These are phyloP conservation scores for Heliconius cydno DNA, from an alignment of 2,888 invertebrate species.

Conservation along the genomic window DNA sequence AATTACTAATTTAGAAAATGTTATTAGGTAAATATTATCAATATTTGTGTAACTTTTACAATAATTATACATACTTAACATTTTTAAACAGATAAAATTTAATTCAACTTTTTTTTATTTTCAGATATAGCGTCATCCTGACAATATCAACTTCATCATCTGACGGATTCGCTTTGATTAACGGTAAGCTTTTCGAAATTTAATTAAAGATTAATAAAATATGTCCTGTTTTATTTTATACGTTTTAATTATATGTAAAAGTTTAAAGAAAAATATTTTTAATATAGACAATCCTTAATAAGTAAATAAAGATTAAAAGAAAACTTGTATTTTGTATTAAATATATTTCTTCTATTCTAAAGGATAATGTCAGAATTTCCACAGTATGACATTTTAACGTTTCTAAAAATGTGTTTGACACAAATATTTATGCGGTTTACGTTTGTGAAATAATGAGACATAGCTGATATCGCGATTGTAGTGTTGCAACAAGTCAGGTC, in stretches of 20 bases:
- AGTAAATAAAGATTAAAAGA: neutral
- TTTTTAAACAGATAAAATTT: too few relatives aligned
- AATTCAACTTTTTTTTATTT: slow-evolving; percentile 37
- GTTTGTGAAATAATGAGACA: neutral
- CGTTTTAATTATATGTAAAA: too few relatives aligned
- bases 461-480: neutral
- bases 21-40: neutral
- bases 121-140: slow-evolving; percentile 77
- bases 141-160: slow-evolving; percentile 75
- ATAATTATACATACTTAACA: neutral
- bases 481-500: slow-evolving; percentile 14
- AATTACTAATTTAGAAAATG: neutral
- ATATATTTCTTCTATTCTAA: neutral
- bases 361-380: neutral
- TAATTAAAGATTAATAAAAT: neutral
- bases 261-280: neutral
- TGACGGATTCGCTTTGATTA: slow-evolving; percentile 75
- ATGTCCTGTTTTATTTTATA: too few relatives aligned
- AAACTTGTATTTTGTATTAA: neutral
- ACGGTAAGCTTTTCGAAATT: slow-evolving; percentile 63
- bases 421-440: neutral
- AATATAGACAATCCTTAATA: neutral
- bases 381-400: neutral
- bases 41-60: neutral
- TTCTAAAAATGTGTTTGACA: slow-evolving; percentile 10